Conservation (phyloP, 2,888 invertebrate species). For the Cantharis flavilabris region DNA sequence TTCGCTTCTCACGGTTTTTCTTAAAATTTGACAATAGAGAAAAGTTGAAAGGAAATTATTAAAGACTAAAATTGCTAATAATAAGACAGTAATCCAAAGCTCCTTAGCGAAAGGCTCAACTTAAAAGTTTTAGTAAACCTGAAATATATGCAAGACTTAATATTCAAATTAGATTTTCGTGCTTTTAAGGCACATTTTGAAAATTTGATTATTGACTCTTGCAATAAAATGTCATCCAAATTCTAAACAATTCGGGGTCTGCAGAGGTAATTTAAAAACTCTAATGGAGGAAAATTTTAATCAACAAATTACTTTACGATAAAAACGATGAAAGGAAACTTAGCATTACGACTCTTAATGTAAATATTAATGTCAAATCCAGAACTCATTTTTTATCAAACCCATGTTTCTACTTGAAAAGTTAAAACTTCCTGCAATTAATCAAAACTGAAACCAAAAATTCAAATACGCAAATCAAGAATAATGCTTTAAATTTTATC, state of each 20-base stretch:
- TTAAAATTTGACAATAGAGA: neutral
- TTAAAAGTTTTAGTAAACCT: neutral
- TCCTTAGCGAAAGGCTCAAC: conserved; percentile 1
- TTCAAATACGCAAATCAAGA: neutral
- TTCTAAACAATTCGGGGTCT: neutral
- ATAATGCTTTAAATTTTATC: neutral
- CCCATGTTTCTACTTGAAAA: neutral
- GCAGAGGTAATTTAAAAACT: neutral
- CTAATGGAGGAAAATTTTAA: neutral
- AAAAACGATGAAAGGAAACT: neutral
- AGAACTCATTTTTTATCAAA: neutral
- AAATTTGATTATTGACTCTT: neutral
- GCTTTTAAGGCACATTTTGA: neutral
- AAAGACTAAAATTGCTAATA: conserved; percentile 10
- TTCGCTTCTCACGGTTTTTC: neutral
- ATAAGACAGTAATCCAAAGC: conserved; percentile 8
- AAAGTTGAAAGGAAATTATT: conserved; percentile 6
- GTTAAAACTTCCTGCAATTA: neutral
- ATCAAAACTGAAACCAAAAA: neutral
- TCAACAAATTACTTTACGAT: neutral
- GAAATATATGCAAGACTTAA: conserved; percentile 12
- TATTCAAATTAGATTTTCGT: conserved; percentile 5
- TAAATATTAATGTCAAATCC: neutral
- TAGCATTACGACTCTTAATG: neutral
- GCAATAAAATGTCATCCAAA: neutral